Base-by-base conservation (phyloP, 1,140 invertebrate genomes). In the Lepidurus couesii region DNA sequence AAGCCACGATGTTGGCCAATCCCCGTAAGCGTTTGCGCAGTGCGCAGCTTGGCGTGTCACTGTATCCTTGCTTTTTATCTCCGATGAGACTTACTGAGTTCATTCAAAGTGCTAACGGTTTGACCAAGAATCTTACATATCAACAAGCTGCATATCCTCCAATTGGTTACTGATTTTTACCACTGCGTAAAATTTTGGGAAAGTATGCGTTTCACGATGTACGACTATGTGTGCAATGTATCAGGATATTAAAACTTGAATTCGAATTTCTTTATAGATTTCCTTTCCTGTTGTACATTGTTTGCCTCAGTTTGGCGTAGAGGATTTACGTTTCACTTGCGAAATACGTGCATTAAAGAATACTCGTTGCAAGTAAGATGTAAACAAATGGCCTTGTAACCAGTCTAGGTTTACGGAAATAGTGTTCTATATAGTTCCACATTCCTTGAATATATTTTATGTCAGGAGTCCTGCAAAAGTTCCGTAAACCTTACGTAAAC, bases 111-210 rank as follows among this genome's bases (percentile, higher is more conserved):
- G 53, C 53, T n/a, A 65, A 65, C 53, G 16, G 53, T 65, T 65
- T 21, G 21, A 65, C 53, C 53, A 65, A 65, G 53, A 65, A 65
- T 65, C 21, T 65, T 65, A 65, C 53, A 65, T 65, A 65, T 65
- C 53, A 65, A 4, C 53, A 13, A 65, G 53, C n/a, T 65, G 53
- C 53, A 65, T 65, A 65, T 65, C 53, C 53, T 7, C 21, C 16
- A 65, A 65, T 65, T 65, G n/a, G 53, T 65, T 65, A 65, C 53
- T 21, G 53, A 65, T 65, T 65, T 65, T 65, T 65, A 65, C 53
- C 53, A n/a, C 53, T n/a, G 53, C 53, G 13, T 65, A 13, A 13
- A 65, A n/a, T 65, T 65, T 65, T n/a, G 21, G 53, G 53, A 65
- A 65, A 65, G 9, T 21, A 65, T 65, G 53, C 13, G 53, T 65